Base-by-base conservation (phyloP, 2,797 vertebrate genomes). In the Acanthurus lineatus region DNA sequence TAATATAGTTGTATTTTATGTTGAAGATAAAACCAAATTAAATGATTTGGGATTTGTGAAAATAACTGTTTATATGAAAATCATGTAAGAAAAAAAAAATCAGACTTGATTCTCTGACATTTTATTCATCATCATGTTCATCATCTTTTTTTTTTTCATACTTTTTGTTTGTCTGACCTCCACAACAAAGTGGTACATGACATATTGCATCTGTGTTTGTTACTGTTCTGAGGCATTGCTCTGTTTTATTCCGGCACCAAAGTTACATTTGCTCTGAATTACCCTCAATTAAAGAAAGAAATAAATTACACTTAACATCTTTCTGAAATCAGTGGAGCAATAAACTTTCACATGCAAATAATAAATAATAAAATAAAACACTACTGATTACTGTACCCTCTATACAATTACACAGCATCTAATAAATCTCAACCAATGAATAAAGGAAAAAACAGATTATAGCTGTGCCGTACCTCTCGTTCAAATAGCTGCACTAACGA, bases 91-190 rank as follows among this genome's bases (percentile, higher is more conserved):
- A 32, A 32, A 32, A 32, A 57, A 61, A 72, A 58, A 49, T 69
- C 5, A 2, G 19, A 74, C 19, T 38, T 20, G 25, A 67, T 70
- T 83, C 63, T 75, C 68, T 70, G 53, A 84, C 44, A 66, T 79
- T 93, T 91, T 91, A 91, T 92, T 92, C 68, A 76, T 81, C 44
- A 56, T 69, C 45, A 67, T 82, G 14, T 73, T 82, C 58, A 65
- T 49, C 25, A 20, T 25, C 4, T 32, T 53, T 51, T 69, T 58
- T 59, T 28, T n/a, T 53, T 22, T 52, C 56, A 45, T 79, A 4
- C 59, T 78, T 47, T 52, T 81, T 56, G 9, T 63, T 79, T 49
- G 15, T 61, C 59, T 12, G 4, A 45, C 79, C 63, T 73, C 54
- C 54, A 77, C 79, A 81, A 78, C 69, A 73, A 83, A 78, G 64